A percentile compares a stretch with the other conserved stretches of the same genome.
Evolutionary conservation across 2,888 invertebrate species (phyloP).

Genomic region (Macroteleia sp.): DNA sequence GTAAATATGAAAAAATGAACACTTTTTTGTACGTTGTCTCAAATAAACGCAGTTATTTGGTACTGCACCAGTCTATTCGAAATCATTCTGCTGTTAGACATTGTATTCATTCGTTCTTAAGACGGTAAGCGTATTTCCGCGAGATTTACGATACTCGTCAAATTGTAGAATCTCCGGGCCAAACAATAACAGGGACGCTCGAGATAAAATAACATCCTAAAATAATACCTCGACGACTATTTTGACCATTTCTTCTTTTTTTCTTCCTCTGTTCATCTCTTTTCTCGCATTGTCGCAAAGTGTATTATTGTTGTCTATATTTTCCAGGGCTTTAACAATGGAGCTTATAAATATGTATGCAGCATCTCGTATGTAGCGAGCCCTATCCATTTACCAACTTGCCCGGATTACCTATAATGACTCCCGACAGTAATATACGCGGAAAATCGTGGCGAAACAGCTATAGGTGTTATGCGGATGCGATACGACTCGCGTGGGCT

Average conservation of each 20-base stretch:
- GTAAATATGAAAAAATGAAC: neutral
- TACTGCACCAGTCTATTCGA: slow-evolving; percentile 35
- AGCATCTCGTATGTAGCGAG: slow-evolving; percentile 51
- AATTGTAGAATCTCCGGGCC: slow-evolving; percentile 29
- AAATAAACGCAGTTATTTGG: slow-evolving; percentile 42
- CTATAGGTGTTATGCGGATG: slow-evolving; percentile 47
- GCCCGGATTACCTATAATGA: slow-evolving; percentile 61
- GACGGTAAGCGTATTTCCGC: slow-evolving; percentile 52
- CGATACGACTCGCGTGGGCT: slow-evolving; percentile 50
- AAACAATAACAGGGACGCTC: slow-evolving; percentile 72
- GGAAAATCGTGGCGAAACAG: slow-evolving; percentile 52
- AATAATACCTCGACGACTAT: slow-evolving; percentile 37
- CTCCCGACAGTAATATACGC: slow-evolving; percentile 60
- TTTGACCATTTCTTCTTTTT: slow-evolving; percentile 11
- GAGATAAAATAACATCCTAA: slow-evolving; percentile 51
- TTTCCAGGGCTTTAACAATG: slow-evolving; percentile 35
- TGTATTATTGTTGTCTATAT: slow-evolving; percentile 51
- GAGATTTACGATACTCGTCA: slow-evolving; percentile 58
- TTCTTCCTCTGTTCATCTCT: neutral
- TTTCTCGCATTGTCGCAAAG: slow-evolving; percentile 13
- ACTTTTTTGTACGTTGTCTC: slow-evolving; percentile 24
- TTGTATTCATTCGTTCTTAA: slow-evolving; percentile 53
- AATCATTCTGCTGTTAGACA: slow-evolving; percentile 49
- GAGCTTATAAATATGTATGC: slow-evolving; percentile 56
- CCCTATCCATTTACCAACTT: slow-evolving; percentile 60